Evolutionary conservation across 2,113 vertebrate species (phyloP).

Genomic region (Crotalus helleri): DNA sequence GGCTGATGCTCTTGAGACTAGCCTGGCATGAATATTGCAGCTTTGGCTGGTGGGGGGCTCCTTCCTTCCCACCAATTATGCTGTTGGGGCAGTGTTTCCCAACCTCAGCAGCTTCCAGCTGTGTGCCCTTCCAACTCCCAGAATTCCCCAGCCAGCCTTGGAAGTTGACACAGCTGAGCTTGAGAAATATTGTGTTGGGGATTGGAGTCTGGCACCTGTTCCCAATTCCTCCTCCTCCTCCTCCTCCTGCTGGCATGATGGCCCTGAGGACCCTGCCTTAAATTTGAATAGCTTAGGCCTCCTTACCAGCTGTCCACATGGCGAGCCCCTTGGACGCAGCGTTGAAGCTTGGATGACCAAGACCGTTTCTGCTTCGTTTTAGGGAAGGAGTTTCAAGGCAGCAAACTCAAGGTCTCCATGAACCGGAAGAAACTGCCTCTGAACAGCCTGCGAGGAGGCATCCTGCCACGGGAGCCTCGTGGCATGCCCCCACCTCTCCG

Average conservation of each 20-base stretch:
- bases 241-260: too few species aligned
- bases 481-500: conserved; percentile 82
- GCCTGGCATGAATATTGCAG: neutral
- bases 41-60: neutral
- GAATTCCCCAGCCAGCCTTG: neutral
- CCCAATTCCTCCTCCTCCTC: neutral
- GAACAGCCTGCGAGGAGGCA: conserved; percentile 85
- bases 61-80: neutral
- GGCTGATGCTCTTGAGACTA: neutral
- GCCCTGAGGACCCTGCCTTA: fast-evolving
- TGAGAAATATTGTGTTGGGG: neutral
- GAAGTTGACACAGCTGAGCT: neutral
- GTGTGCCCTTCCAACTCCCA: neutral
- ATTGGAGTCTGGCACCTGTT: neutral
- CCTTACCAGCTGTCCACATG: fast-evolving
- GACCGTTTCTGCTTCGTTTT: neutral
- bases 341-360: fast-evolving
- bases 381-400: conserved; percentile 91
- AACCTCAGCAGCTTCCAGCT: neutral
- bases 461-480: conserved; percentile 83
- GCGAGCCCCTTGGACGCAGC: fast-evolving
- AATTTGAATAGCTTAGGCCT: fast-evolving
- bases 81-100: neutral
- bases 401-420: conserved; percentile 86
- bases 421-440: conserved; percentile 87